Base-by-base conservation (phyloP, 2,888 invertebrate genomes). In the Smittia aterrima region DNA sequence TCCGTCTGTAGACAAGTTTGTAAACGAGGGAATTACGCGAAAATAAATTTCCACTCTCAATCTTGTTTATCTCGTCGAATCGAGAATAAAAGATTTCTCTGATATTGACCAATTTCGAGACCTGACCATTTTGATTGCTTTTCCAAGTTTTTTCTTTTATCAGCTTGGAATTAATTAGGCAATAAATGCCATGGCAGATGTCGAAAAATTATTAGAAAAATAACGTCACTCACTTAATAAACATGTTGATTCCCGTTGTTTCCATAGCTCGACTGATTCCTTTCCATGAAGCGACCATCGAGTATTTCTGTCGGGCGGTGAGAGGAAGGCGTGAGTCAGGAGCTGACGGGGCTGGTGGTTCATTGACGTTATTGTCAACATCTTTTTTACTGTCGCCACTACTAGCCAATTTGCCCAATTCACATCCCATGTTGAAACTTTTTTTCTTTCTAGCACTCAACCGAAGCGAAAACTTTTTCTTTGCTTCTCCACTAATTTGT, bases 231-330 rank as follows among this genome's bases (percentile, higher is more conserved):
- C 85, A 95, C 95, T 92, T 93, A 83, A 94, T 87, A 83, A 95
- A 95, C 95, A 95, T 95, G 84, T 89, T 90, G 78, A 94, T 89
- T 70, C 95, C 95, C 64, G 95, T 95, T 74, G 91, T 89, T 83
- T 93, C 92, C 88, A 95, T 92, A 13, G 94, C 94, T 77, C 95
- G 87, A 77, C 91, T 90, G 78, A 95, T 95, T 27, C 92, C 95
- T 80, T 93, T 94, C 95, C 95, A 95, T 11, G 93, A 94, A 1
- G 95, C 94, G 77, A 92, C 86, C 86, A 95, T 92, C 78, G 88
- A 90, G 83, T 92, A 95, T 84, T 91, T 93, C 85, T 95, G 94
- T 80, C 91, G 90, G 20, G 92, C 92, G 0, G 92, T 93, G 75
- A 95, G 85, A 0, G 94, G 94, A 76, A 94, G 86, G 78, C 92